phyloP scores from a whole-genome alignment of 2,113 vertebrate genomes.

The Eulemur macaco region DNA sequence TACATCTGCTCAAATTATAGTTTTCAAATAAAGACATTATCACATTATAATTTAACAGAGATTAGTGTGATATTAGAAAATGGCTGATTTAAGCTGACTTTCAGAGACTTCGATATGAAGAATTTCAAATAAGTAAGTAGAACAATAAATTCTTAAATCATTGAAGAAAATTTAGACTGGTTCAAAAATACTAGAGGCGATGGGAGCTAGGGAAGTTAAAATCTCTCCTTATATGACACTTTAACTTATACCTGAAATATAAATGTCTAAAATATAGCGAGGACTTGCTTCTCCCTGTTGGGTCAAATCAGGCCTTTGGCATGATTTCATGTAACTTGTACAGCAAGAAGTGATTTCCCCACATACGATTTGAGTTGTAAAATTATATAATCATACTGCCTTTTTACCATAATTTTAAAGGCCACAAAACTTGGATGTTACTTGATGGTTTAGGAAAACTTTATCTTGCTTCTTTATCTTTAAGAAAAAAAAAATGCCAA shows the following conservation, averaged over 20 bases:
- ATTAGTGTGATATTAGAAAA: background rate
- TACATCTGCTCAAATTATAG: background rate
- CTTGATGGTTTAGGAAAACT: background rate
- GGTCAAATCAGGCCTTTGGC: background rate
- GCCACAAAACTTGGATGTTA: background rate
- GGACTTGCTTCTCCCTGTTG: background rate
- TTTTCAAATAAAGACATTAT: slow-evolving; percentile 22
- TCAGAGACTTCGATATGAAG: background rate
- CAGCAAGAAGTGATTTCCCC: background rate
- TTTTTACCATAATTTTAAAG: background rate
- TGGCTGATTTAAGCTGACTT: background rate
- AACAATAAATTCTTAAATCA: background rate
- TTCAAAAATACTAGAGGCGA: background rate
- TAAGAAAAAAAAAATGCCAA: background rate
- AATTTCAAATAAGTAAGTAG: background rate
- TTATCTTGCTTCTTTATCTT: background rate
- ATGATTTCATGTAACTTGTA: background rate
- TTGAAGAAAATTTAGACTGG: background rate
- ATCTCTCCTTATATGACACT: background rate
- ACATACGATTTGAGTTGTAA: background rate
- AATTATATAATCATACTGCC: background rate
- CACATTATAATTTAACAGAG: background rate
- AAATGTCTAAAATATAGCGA: background rate
- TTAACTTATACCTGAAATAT: background rate
- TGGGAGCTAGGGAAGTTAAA: background rate